A percentile compares a stretch with the other conserved stretches of the same genome.
These are phyloP conservation scores for Aquatica leii DNA, from an alignment of 2,888 invertebrate species.

Conservation along the genomic window DNA sequence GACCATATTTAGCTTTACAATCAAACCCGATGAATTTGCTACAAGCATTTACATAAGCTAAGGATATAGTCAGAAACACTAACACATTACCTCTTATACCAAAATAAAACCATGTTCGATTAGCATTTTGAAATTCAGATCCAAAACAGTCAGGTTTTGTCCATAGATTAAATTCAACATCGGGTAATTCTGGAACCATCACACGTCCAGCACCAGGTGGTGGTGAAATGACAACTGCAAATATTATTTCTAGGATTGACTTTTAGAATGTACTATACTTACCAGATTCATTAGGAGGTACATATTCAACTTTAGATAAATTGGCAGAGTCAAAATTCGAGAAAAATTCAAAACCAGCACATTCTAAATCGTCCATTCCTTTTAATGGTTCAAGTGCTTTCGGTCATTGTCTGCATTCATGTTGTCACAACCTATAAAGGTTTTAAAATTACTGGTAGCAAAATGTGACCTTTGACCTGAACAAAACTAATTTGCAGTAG, in stretches of 20 bases:
- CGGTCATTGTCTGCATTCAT: conserved; percentile 19
- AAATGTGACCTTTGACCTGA: conserved; percentile 21
- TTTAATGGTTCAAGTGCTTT: conserved; percentile 11
- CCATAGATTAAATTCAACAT: conserved; percentile 90
- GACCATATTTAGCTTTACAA: conserved; percentile 82
- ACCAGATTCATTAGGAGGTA: conserved; percentile 68
- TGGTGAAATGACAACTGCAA: conserved; percentile 46
- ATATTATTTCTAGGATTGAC: conserved; percentile 1
- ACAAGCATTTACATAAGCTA: conserved; percentile 28
- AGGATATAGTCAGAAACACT: conserved; percentile 24
- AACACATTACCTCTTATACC: conserved; percentile 68
- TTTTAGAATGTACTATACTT: conserved; percentile 48
- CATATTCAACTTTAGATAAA: conserved; percentile 81
- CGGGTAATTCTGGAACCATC: no score
- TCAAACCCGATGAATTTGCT: conserved; percentile 63
- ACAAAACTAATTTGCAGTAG: not conserved
- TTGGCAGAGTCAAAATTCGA: conserved; percentile 93
- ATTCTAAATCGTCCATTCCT: conserved; percentile 62
- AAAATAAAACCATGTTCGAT: conserved; percentile 94
- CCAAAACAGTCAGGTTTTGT: conserved; percentile 89
- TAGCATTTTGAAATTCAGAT: conserved; percentile 87
- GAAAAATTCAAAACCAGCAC: conserved; percentile 81
- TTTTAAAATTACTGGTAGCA: conserved; percentile 10
- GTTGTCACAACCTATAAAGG: conserved; percentile 6
- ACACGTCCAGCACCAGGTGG: no score